A percentile compares a stretch with the other conserved stretches of the same genome.
Conservation (phyloP, 2,888 invertebrate species). For the Noctua janthe region DNA sequence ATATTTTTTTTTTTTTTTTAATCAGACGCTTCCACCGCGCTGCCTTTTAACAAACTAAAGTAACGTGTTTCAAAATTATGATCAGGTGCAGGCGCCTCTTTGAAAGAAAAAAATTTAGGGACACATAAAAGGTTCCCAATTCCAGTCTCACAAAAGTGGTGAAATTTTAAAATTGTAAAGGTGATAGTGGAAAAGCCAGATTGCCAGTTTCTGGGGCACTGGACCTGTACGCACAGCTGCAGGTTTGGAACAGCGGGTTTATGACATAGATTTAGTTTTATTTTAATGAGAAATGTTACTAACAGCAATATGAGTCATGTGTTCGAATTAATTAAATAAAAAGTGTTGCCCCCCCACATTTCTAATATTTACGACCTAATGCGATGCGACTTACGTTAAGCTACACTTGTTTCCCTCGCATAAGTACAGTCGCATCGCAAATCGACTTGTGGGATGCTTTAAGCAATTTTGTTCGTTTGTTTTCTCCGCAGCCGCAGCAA, state of each 20-base stretch:
- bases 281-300: too few relatives aligned
- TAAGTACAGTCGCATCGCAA: neutral
- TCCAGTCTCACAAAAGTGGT: neutral
- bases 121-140: neutral
- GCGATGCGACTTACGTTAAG: neutral
- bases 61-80: neutral
- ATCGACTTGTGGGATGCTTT: neutral
- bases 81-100: neutral
- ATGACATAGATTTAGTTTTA: too few relatives aligned
- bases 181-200: too few relatives aligned
- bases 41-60: neutral
- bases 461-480: neutral
- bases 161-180: too few relatives aligned
- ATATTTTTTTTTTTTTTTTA: neutral
- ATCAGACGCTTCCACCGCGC: neutral
- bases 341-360: neutral
- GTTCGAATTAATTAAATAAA: too few relatives aligned
- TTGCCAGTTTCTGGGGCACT: neutral
- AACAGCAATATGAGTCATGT: too few relatives aligned
- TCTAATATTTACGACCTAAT: slow-evolving; percentile 13
- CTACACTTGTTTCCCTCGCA: neutral
- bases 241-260: too few relatives aligned
- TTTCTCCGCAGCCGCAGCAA: neutral
- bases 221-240: too few relatives aligned
- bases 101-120: neutral